Percentiles rank a stretch among this genome's conserved stretches.
phyloP scores from a whole-genome alignment of 2,888 invertebrate genomes.

The Bombyx huttoni region DNA sequence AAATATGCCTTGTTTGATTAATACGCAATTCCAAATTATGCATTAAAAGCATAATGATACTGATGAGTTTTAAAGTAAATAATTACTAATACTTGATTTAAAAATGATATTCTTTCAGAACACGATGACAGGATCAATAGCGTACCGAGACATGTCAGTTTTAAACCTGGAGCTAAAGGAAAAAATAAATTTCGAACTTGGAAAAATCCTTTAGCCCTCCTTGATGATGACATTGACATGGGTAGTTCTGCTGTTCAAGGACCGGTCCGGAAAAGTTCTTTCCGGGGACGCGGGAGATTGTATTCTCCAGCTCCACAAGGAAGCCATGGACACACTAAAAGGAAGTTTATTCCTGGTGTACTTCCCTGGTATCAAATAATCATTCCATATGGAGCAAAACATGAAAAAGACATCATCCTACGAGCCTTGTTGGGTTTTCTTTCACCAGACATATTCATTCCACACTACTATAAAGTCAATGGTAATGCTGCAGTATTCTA shows the following conservation, averaged over 20 bases:
- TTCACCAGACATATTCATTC: constrained; percentile 78
- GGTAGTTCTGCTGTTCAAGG: constrained; percentile 37
- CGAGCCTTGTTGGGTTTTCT: constrained; percentile 73
- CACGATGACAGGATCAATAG: constrained; percentile 57
- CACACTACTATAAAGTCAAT: constrained; percentile 73
- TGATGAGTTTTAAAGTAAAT: no score
- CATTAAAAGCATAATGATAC: no score
- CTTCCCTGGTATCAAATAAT: constrained; percentile 81
- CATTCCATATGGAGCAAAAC: constrained; percentile 81
- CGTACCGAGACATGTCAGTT: constrained; percentile 64
- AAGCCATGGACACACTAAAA: constrained; percentile 27
- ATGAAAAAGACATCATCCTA: constrained; percentile 78
- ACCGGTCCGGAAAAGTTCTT: constrained; percentile 33
- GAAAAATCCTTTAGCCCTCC: constrained; percentile 58
- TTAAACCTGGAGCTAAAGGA: constrained; percentile 64
- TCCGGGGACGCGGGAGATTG: constrained; percentile 50
- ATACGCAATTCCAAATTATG: no score
- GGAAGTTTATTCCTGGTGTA: constrained; percentile 64
- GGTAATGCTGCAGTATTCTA: constrained; percentile 81
- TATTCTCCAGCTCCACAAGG: constrained; percentile 56
- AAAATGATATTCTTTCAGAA: constrained; percentile 29
- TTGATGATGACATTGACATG: constrained; percentile 78
- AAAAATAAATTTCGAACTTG: constrained; percentile 56
- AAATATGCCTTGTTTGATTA: not conserved
- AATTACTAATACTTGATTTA: no score